A percentile compares a stretch with the other conserved stretches of the same genome.
Conservation (phyloP, 2,888 invertebrate species). For the Luperina testacea region DNA sequence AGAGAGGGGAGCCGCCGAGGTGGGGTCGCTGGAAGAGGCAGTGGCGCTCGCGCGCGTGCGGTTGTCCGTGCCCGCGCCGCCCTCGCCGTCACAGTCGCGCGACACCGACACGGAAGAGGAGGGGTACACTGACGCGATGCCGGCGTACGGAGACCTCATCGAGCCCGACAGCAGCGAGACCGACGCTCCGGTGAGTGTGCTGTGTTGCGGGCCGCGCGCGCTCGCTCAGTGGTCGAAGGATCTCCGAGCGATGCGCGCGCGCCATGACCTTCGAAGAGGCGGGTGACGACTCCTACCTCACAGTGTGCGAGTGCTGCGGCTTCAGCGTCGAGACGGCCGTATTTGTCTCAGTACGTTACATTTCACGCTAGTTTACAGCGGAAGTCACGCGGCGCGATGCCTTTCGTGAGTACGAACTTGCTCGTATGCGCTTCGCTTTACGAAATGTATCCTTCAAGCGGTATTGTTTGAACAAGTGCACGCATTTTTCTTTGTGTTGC, state of each 20-base stretch:
- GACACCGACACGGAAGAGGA: slow-evolving; percentile 86
- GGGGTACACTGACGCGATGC: slow-evolving; percentile 87
- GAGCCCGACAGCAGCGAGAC: slow-evolving; percentile 81
- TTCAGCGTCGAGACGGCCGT: slow-evolving; percentile 89
- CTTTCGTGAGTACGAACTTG: slow-evolving; percentile 87
- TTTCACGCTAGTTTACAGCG: slow-evolving; percentile 87
- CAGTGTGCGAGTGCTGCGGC: slow-evolving; percentile 90
- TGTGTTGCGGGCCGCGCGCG: slow-evolving; percentile 55
- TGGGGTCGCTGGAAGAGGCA: slow-evolving; percentile 89
- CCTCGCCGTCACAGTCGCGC: slow-evolving; percentile 82
- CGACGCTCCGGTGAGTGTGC: slow-evolving; percentile 81
- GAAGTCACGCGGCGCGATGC: slow-evolving; percentile 81
- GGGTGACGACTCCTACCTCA: slow-evolving; percentile 86
- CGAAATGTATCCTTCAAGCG: slow-evolving; percentile 54
- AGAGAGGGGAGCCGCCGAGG: slow-evolving; percentile 81
- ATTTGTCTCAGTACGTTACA: slow-evolving; percentile 88
- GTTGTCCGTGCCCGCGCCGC: slow-evolving; percentile 81
- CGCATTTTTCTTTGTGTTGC: slow-evolving; percentile 56
- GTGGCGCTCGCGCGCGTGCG: slow-evolving; percentile 88
- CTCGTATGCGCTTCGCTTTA: slow-evolving; percentile 78
- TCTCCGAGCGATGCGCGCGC: slow-evolving; percentile 87
- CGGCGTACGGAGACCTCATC: slow-evolving; percentile 89
- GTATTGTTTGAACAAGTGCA: slow-evolving; percentile 76
- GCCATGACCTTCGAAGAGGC: slow-evolving; percentile 89
- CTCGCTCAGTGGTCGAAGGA: slow-evolving; percentile 79